Evolutionary conservation across 2,888 invertebrate species (phyloP), one percentile per base, ranked within the genome.

Genomic region (Sabatieria punctata): DNA sequence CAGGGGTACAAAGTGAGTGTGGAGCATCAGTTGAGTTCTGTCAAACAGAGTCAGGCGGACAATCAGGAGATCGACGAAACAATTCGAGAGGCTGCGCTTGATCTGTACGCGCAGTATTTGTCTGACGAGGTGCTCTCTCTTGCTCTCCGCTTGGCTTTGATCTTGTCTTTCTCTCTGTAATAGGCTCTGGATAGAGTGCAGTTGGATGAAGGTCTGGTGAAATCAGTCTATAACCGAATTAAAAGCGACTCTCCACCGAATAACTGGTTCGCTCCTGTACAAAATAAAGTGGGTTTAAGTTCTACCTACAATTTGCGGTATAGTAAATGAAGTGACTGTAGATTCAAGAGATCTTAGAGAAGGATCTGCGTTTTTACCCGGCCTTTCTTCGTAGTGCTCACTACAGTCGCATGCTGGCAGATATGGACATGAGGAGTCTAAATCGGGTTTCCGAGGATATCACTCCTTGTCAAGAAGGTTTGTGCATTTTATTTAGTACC

Each of bases 221-320:
- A 77, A 55, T 71, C 72, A 53, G 68, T 82, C 42, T 64, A 76
- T 30, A 69, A 72, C 25, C 73, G 75, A 57, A 76, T 81, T 48
- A 73, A 75, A 54, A 76, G 73, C 45, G 79, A 79, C 60, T 63
- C 65, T 24, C 75, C 78, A 4, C 73, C 72, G 24, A 78, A 82
- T 48, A 71, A 74, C 2, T 83, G 85, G 75, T 89, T 89, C 66
- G 85, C 88, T 63, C 80, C 82, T 51, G 75, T 84, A 19, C 81
- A 85, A 67, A 60, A 64, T 21, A 53, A 55, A 46, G 58, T 58
- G n/a, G n/a, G n/a, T n/a, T n/a, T n/a, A n/a, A n/a, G n/a, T n/a
- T n/a, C n/a, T n/a, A n/a, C n/a, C n/a, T n/a, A n/a, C n/a, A n/a
- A n/a, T n/a, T n/a, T n/a, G n/a, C n/a, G n/a, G n/a, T n/a, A n/a